Evolutionary conservation across 2,888 invertebrate genomes (phyloP).

Genomic region (Falcaria lacertinaria): DNA sequence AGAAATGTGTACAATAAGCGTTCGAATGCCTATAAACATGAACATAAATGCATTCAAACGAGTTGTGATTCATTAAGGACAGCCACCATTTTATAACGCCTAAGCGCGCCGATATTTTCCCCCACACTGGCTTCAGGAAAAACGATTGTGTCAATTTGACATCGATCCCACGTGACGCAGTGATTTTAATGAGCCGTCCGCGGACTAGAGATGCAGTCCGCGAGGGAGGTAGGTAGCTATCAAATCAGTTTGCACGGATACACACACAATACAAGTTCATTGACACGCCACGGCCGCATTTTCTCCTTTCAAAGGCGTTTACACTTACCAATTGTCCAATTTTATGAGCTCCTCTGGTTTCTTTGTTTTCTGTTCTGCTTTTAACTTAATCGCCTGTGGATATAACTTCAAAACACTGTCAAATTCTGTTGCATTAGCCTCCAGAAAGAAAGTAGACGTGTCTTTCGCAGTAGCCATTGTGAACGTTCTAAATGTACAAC

Average conservation of each 20-base stretch:
- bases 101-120: constrained; percentile 75
- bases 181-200: constrained; percentile 85
- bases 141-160: constrained; percentile 82
- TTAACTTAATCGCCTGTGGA: constrained; percentile 93
- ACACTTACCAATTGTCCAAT: constrained; percentile 95
- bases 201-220: constrained; percentile 81
- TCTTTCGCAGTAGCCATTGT: constrained; percentile 93
- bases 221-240: constrained; percentile 83
- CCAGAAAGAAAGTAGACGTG: constrained; percentile 95
- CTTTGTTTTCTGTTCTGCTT: constrained; percentile 94
- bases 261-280: constrained; percentile 81
- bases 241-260: constrained; percentile 81
- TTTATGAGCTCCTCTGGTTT: constrained; percentile 96
- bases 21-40: constrained; percentile 38
- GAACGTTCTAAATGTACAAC: constrained; percentile 81
- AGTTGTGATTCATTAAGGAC: constrained; percentile 63
- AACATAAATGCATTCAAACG: constrained; percentile 57
- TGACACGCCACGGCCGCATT: constrained; percentile 81
- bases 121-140: constrained; percentile 76
- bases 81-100: constrained; percentile 81
- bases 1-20: constrained; percentile 33
- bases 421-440: constrained; percentile 92
- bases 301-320: constrained; percentile 76
- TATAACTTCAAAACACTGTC: constrained; percentile 94
- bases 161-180: constrained; percentile 87